Conservation (phyloP, 2,797 vertebrate genomes). For the Mallotus villosus region DNA sequence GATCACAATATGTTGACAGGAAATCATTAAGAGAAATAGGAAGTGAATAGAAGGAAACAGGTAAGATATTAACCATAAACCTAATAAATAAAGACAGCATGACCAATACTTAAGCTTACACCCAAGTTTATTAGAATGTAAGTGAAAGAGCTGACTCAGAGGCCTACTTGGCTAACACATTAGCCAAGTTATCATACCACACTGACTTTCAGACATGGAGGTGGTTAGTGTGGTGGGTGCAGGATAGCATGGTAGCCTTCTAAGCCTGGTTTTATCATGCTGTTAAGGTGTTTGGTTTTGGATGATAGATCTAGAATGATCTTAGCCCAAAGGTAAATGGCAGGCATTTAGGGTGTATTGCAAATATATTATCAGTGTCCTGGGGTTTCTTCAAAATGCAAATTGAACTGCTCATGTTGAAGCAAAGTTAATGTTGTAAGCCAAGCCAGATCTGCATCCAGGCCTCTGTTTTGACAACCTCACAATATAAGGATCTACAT, state of each 20-base stretch:
- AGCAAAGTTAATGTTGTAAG: slow-evolving; percentile 62
- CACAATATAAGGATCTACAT: slow-evolving; percentile 11
- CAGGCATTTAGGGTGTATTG: slow-evolving; percentile 70
- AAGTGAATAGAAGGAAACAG: slow-evolving; percentile 12
- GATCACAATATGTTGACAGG: not conserved
- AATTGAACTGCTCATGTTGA: slow-evolving; percentile 59
- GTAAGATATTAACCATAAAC: not conserved
- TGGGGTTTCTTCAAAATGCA: slow-evolving; percentile 62
- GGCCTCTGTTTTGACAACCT: slow-evolving; percentile 15
- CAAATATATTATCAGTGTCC: slow-evolving; percentile 73
- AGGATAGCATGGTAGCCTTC: slow-evolving; percentile 54
- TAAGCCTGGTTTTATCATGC: slow-evolving; percentile 53
- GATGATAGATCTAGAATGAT: slow-evolving; percentile 47
- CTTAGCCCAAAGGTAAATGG: slow-evolving; percentile 62
- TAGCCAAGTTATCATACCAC: slow-evolving; percentile 39
- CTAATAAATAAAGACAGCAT: slow-evolving; percentile 2
- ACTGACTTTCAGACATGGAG: slow-evolving; percentile 51
- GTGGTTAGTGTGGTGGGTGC: slow-evolving; percentile 65
- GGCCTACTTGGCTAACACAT: slow-evolving; percentile 35
- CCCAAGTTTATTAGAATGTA: slow-evolving; percentile 43
- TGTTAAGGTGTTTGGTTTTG: slow-evolving; percentile 66
- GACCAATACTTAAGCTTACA: slow-evolving; percentile 24
- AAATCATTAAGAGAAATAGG: not conserved
- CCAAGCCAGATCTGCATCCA: slow-evolving; percentile 27
- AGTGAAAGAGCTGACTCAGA: slow-evolving; percentile 63